Evolutionary conservation across 2,888 invertebrate species (phyloP), one percentile per base, ranked within the genome.

Genomic region (Cephus sareptanus): DNA sequence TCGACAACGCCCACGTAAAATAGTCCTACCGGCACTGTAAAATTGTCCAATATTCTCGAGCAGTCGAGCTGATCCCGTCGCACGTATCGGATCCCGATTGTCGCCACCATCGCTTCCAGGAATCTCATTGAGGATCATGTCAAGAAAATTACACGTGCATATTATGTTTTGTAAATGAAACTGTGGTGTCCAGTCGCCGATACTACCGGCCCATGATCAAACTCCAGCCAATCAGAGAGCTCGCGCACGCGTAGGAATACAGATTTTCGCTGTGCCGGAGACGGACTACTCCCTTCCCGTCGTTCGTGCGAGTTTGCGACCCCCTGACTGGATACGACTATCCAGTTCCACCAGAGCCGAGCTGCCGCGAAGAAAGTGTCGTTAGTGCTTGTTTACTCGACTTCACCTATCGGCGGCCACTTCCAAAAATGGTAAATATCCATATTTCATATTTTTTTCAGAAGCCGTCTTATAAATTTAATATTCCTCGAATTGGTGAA

Each of bases 401-500:
- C 82, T 83, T 85, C 86, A 83, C 85, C 80, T 83, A 84, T 84
- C 84, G 83, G 84, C 84, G 84, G 83, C 85, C 80, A 84, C 85
- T 83, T 87, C 84, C 82, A 87, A 79, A 89, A 88, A 90, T 90
- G 90, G 90, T 90, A 90, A 90, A 87, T 90, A 90, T 90, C 73
- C 71, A 33, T 31, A 56, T 56, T 56, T 15, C 56, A 56, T 23
- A 56, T 56, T 56, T 56, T 56, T 23, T 56, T 56, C 56, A 56
- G 9, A 56, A 56, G 9, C 56, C 23, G 23, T 23, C 9, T 56
- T 56, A 9, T 56, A 6, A 56, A 56, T 23, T 23, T 56, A 6
- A 23, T 15, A 23, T 9, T 23, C 1, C 9, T 56, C 56, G 56
- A 56, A 56, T 23, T 23, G 9, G 23, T 56, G 56, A 23, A 56